Evolutionary conservation across 2,888 invertebrate genomes (phyloP).

Genomic region (Punctoribates punctum): DNA sequence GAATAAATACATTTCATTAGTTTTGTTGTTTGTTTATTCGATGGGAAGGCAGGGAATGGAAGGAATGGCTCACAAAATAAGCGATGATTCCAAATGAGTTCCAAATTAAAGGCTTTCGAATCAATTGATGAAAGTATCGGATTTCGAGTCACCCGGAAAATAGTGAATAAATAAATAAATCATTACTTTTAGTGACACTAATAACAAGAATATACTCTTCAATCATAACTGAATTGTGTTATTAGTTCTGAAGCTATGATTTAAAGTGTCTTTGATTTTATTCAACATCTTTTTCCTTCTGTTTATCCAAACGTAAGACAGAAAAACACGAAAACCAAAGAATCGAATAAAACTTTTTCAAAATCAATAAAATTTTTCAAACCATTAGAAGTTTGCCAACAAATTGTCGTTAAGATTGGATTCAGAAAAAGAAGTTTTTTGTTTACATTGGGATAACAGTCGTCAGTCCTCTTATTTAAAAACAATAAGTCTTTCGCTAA

Average conservation of each 20-base stretch:
- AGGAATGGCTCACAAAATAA: too few species aligned
- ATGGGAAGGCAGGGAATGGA: too few species aligned
- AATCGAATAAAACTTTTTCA: background rate
- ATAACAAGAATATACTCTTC: conserved; percentile 10
- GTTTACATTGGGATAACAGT: background rate
- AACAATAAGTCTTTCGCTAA: background rate
- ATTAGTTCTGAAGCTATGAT: background rate
- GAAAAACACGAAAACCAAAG: background rate
- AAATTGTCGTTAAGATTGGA: background rate
- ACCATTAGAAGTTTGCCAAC: background rate
- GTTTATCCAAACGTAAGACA: background rate
- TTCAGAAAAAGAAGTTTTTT: background rate
- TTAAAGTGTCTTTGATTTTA: background rate
- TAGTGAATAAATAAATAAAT: conserved; percentile 13
- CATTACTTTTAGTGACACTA: conserved; percentile 3
- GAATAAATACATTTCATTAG: too few species aligned
- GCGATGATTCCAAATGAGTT: too few species aligned
- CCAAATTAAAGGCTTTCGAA: background rate
- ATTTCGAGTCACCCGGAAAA: background rate
- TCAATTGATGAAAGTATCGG: background rate
- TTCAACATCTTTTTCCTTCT: background rate
- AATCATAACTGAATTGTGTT: background rate
- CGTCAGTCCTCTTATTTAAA: background rate
- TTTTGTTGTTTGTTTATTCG: too few species aligned
- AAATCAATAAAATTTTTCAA: conserved; percentile 1